Evolutionary conservation across 2,113 vertebrate genomes (phyloP), one percentile per base, ranked within the genome.

Genomic region (Siphamia tubifer): DNA sequence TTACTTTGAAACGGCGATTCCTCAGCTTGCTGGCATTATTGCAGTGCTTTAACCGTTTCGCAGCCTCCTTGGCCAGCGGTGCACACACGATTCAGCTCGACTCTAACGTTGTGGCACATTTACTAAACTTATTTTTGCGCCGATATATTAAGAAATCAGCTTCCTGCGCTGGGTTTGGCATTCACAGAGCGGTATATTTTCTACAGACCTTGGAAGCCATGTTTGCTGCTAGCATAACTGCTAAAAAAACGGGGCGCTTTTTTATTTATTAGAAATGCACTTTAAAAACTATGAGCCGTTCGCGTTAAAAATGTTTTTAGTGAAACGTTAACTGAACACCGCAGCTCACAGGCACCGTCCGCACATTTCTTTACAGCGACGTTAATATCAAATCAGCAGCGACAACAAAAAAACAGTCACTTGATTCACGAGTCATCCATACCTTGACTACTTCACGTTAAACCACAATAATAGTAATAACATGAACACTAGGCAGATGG

Each of bases 191-290:
- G 77, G 57, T 87, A 74, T 83, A 77, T 92, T 88, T 87, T 60
- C 82, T 71, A 86, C 75, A 66, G 79, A 84, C 74, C 57, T 64
- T 52, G 91, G 92, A 53, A 89, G 93, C 93, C 93, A 94, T 94
- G 89, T 93, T 93, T 91, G 89, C 78, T 86, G 85, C 87, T 91
- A 90, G 85, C 87, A 79, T 79, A 83, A 77, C 75, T 87, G 85
- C 87, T 85, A 78, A 77, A 78, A 78, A 77, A 78, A 77, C 40
- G 58, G 71, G 83, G 82, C 62, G 75, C 82, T 70, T 85, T 75
- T 68, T 39, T 11, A 40, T 16, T 4, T 15, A n/a, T 10, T 34
- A 47, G 2, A 76, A 87, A 79, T 45, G 19, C 45, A 68, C 53
- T 82, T 84, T 42, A 57, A 65, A 81, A 17, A 83, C 40, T 61